A percentile compares a stretch with the other conserved stretches of the same genome.
phyloP scores from a whole-genome alignment of 2,113 vertebrate species.

The Poeciliopsis occidentalis region DNA sequence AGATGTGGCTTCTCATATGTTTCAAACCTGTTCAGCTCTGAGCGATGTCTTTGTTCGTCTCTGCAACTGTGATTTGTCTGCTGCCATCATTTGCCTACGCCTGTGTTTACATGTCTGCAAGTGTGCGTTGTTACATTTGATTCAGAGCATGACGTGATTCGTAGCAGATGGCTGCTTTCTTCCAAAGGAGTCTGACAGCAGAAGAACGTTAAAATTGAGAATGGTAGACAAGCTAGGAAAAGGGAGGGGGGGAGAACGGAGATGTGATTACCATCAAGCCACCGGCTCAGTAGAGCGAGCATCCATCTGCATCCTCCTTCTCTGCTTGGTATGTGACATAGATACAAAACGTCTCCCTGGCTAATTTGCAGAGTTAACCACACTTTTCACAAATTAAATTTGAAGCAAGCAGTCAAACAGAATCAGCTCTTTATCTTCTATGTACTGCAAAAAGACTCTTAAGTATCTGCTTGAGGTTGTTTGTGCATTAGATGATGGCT shows the following conservation, averaged over 20 bases:
- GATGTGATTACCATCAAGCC: slow-evolving; percentile 65
- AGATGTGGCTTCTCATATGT: slow-evolving; percentile 29
- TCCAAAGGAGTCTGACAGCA: slow-evolving; percentile 53
- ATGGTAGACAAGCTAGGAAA: slow-evolving; percentile 51
- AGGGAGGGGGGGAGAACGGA: slow-evolving; percentile 34
- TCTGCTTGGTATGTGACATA: slow-evolving; percentile 56
- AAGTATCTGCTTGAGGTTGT: slow-evolving; percentile 47
- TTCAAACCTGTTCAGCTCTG: slow-evolving; percentile 43
- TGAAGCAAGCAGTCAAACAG: slow-evolving; percentile 69
- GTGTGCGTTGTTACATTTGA: slow-evolving; percentile 56
- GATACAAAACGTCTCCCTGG: slow-evolving; percentile 66
- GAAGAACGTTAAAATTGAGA: slow-evolving; percentile 61
- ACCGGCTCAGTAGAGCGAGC: slow-evolving; percentile 48
- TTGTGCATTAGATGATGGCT: slow-evolving; percentile 52
- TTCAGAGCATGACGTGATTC: slow-evolving; percentile 55
- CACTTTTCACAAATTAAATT: slow-evolving; percentile 58
- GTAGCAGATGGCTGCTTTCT: slow-evolving; percentile 67
- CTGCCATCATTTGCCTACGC: slow-evolving; percentile 37
- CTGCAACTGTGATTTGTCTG: slow-evolving; percentile 43
- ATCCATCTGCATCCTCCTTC: slow-evolving; percentile 50
- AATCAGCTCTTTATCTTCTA: slow-evolving; percentile 47
- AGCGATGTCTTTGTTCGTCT: slow-evolving; percentile 48
- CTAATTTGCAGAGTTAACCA: slow-evolving; percentile 55
- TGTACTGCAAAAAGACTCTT: slow-evolving; percentile 37
- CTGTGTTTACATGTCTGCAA: slow-evolving; percentile 57